Conservation (phyloP, 2,797 vertebrate genomes). For the Crocodylus rhombifer region DNA sequence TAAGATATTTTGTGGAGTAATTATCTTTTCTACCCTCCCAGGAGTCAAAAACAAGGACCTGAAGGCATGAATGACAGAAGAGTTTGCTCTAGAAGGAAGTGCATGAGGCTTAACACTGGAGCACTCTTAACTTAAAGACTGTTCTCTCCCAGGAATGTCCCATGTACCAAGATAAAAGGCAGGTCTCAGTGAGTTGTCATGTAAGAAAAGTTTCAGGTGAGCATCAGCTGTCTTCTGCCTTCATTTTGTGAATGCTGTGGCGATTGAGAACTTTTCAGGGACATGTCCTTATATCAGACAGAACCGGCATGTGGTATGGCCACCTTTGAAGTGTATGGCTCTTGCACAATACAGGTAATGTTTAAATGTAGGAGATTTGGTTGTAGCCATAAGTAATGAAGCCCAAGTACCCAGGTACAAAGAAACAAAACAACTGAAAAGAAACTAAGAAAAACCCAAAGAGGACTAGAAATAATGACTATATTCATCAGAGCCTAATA, state of each 20-base stretch:
- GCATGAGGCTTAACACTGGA: neutral
- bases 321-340: neutral
- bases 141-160: neutral
- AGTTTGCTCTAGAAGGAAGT: neutral
- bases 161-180: neutral
- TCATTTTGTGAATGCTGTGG: neutral
- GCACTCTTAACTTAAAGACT: neutral
- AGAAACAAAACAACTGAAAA: neutral
- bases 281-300: neutral
- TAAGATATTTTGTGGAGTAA: neutral
- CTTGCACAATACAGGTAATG: neutral
- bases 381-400: neutral
- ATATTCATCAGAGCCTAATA: too few relatives aligned
- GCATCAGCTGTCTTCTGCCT: neutral
- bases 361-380: neutral
- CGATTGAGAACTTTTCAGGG: neutral
- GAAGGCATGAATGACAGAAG: neutral
- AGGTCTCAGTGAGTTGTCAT: neutral
- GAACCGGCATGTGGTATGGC: neutral
- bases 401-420: neutral
- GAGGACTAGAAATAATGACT: too few relatives aligned
- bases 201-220: neutral
- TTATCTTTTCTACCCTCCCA: neutral
- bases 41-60: neutral
- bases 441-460: neutral